phyloP scores from a whole-genome alignment of 2,888 invertebrate genomes.

The Pteria penguin region DNA sequence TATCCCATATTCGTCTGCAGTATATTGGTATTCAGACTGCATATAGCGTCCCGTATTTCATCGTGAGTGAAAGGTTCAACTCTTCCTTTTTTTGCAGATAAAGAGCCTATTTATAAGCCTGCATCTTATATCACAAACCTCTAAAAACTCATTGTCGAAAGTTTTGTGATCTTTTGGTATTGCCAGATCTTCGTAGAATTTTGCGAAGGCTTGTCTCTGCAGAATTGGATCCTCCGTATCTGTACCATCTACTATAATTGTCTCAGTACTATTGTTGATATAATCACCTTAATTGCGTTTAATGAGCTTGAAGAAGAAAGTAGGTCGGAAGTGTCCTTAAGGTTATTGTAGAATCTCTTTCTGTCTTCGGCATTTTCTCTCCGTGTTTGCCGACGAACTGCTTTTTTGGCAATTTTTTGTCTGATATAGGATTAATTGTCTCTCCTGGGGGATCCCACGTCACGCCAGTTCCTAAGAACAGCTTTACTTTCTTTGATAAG shows the following conservation, averaged over 20 bases:
- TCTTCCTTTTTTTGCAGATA: background rate
- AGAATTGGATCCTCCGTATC: background rate
- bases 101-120: background rate
- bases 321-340: background rate
- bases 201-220: background rate
- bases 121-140: background rate
- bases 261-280: background rate
- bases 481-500: background rate
- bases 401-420: background rate
- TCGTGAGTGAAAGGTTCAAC: background rate
- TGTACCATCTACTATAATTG: background rate
- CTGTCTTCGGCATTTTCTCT: background rate
- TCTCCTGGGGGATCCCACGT: background rate
- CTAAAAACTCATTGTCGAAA: background rate
- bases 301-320: background rate
- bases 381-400: background rate
- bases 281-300: background rate
- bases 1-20: background rate
- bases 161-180: background rate
- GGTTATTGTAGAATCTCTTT: background rate
- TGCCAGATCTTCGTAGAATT: background rate
- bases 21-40: background rate
- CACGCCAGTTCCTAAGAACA: background rate
- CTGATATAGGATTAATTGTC: background rate
- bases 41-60: background rate